These are phyloP conservation scores for Myiotriccus ornatus DNA, from an alignment of 2,797 vertebrate species.

Conservation along the genomic window DNA sequence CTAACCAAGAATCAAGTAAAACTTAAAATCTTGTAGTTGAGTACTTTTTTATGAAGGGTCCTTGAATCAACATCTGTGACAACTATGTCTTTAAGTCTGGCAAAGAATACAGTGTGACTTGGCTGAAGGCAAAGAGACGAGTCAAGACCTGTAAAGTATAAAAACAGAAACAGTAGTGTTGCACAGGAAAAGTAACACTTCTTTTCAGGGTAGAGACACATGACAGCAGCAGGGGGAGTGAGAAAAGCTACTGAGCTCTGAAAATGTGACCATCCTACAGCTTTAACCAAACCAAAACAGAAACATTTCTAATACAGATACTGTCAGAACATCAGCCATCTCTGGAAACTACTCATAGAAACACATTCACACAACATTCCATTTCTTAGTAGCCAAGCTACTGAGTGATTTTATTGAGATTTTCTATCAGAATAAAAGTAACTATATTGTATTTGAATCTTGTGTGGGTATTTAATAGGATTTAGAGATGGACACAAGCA, in stretches of 20 bases:
- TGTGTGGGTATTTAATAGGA: background rate
- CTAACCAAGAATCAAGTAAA: slow-evolving; percentile 27
- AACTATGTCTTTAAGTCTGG: slow-evolving; percentile 87
- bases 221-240: background rate
- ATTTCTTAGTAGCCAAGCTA: background rate
- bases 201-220: background rate
- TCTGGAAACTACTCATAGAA: background rate
- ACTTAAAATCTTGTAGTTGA: background rate
- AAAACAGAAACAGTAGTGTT: background rate
- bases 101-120: slow-evolving; percentile 83
- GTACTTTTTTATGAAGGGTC: slow-evolving; percentile 90
- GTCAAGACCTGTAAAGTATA: slow-evolving; percentile 83
- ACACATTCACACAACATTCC: background rate
- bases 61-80: slow-evolving; percentile 87
- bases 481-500: background rate
- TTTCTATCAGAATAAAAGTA: background rate
- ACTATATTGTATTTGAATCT: background rate
- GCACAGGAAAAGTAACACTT: background rate
- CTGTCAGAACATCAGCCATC: background rate
- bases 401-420: background rate
- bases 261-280: background rate
- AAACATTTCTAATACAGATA: background rate
- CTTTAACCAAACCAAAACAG: background rate
- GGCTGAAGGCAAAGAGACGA: slow-evolving; percentile 85
- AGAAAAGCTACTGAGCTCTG: background rate